A percentile compares a stretch with the other conserved stretches of the same genome.
Conservation (phyloP, 2,113 vertebrate genomes). For the Orycteropus afer region DNA sequence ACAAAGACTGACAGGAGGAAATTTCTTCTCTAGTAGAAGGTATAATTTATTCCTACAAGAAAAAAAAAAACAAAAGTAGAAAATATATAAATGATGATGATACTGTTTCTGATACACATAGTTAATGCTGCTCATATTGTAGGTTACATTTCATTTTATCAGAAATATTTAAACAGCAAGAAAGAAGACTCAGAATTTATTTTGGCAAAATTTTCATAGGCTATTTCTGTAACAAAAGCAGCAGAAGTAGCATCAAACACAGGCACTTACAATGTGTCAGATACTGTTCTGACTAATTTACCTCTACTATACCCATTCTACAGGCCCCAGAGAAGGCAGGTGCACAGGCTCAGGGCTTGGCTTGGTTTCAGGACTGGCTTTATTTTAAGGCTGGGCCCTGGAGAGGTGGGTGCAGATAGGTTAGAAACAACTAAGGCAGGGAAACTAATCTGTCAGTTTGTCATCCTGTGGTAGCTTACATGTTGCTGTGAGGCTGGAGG, state of each 20-base stretch:
- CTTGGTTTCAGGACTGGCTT: too few species aligned
- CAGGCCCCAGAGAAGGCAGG: too few species aligned
- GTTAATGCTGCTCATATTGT: not conserved
- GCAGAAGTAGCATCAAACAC: not conserved
- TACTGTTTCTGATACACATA: not conserved
- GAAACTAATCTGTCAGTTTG: too few species aligned
- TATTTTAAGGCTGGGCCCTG: too few species aligned
- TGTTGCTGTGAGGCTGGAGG: too few species aligned
- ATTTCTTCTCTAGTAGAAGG: not conserved
- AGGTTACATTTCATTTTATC: not conserved
- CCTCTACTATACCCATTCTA: not conserved
- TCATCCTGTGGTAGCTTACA: too few species aligned
- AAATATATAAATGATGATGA: not conserved
- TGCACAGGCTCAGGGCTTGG: too few species aligned
- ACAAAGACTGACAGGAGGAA: not conserved
- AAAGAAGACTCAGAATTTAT: not conserved
- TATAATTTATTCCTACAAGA: not conserved
- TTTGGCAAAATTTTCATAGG: not conserved
- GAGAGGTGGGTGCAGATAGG: too few species aligned
- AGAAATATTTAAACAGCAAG: not conserved
- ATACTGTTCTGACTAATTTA: not conserved
- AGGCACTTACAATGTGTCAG: not conserved
- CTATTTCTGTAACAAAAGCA: not conserved
- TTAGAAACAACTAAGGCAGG: too few species aligned
- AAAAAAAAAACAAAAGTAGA: constrained; percentile 48